Evolutionary conservation across 1,140 invertebrate species (phyloP), one percentile per base, ranked within the genome.

Genomic region (Phenacoccus solenopsis): DNA sequence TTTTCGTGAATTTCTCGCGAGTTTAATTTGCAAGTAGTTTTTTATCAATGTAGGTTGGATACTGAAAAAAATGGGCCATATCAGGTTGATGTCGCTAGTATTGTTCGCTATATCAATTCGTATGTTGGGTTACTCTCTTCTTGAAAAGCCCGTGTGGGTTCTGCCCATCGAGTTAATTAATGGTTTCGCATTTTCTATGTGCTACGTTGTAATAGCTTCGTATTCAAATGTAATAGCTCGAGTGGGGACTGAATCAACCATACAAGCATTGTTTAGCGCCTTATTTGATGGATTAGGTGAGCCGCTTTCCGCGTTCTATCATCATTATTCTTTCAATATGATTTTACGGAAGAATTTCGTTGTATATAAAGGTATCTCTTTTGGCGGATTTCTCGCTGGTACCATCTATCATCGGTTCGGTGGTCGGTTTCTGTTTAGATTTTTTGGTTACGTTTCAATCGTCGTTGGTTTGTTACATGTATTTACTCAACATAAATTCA

Each of bases 201-300:
- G 91, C 76, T 96, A 93, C 81, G 85, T 92, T 0, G 87, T 91
- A 9, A 93, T 95, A 87, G 87, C 91, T 9, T 90, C 90, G 0
- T 96, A 94, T 79, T 91, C 91, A 0, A 91, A 87, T 76, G 85
- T 88, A 73, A 85, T 94, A 1, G 87, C 92, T 4, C 90, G 92
- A n/a, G 82, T 86, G 0, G 93, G 93, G 12, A 90, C 89, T 0
- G 88, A 91, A 78, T 88, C 90, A 1, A 95, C 93, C 24, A 86
- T 93, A 64, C 89, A 90, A 80, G 91, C 90, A 69, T 80, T 94
- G 24, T 86, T 93, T 24, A 90, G 91, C 24, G 90, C 89, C 30
- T 81, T 91, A 67, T 94, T 93, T 77, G 91, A 94, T 82, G 91
- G 91, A 22, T 81, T 93, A 7, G 91, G 85, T 86, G 75, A 77